Evolutionary conservation across 2,113 vertebrate species (phyloP), one percentile per base, ranked within the genome.

Genomic region (Plecturocebus donacophilus): DNA sequence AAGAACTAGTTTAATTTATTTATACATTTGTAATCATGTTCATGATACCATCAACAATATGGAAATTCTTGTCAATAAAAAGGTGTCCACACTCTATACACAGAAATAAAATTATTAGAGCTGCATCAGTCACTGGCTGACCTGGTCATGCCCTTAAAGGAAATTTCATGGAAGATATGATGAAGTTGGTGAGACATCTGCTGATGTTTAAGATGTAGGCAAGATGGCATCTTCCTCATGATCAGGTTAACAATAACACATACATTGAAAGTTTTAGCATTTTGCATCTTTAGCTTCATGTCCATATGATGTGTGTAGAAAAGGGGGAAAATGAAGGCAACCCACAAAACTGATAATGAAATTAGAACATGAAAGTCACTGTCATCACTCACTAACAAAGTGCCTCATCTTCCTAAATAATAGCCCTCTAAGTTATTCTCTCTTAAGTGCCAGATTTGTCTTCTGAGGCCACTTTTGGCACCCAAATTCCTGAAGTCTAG

Each of bases 51-150:
- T 38, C 75, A 86, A 54, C 32, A 87, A 27, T 61, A 47, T 52
- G n/a, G 27, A 92, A 93, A 84, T 90, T 61, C 56, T 56, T 64
- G 54, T 90, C 58, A 87, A 32, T 89, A 90, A 93, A 88, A 49
- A 61, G 54, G 25, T 64, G 64, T 91, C 45, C 87, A 75, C 56
- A 90, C 42, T 84, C 87, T 64, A 21, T 77, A 68, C 77, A 89
- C 85, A 87, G 68, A 88, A 85, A n/a, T 54, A 49, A 76, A 45
- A 35, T 52, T 16, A 49, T 40, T 11, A 87, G 66, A 80, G 30
- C 61, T 38, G 8, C 42, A 30, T 32, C 7, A 49, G 42, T 35
- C 61, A 47, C 76, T 49, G 14, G 71, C 32, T 88, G 58, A 38
- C 42, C 49, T 70, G 11, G 4, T 45, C 8, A 0, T 30, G 19